Evolutionary conservation across 2,113 vertebrate genomes (phyloP).

Genomic region (Oceanites oceanicus): DNA sequence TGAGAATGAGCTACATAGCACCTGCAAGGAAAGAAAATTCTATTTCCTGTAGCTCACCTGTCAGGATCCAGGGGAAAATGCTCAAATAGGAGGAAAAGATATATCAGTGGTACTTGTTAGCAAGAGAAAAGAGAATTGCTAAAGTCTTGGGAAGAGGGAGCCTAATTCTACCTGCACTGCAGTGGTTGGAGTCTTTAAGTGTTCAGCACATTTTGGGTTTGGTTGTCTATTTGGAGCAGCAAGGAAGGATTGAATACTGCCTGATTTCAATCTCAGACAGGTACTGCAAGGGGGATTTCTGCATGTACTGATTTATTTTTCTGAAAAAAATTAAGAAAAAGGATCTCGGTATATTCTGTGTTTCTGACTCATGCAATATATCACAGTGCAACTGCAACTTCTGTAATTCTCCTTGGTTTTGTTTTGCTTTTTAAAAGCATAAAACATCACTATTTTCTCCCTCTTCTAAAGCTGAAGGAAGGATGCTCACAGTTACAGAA

Average conservation of each 20-base stretch:
- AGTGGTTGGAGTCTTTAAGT: not conserved
- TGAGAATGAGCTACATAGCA: not conserved
- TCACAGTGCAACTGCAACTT: not conserved
- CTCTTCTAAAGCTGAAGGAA: not conserved
- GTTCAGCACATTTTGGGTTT: rapidly evolving
- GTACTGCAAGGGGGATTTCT: not conserved
- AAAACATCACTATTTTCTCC: not conserved
- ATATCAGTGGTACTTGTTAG: not conserved
- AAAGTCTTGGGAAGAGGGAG: not conserved
- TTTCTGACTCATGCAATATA: not conserved
- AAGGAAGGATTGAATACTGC: not conserved
- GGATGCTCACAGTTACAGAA: not conserved
- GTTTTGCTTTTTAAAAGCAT: not conserved
- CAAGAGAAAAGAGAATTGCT: not conserved
- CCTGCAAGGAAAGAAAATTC: too few species aligned
- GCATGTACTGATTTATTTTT: not conserved
- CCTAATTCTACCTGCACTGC: not conserved
- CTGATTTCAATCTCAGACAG: not conserved
- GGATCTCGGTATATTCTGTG: rapidly evolving
- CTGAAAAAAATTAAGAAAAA: not conserved
- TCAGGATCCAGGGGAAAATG: not conserved
- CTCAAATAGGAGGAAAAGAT: not conserved
- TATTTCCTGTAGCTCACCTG: not conserved
- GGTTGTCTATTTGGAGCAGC: not conserved
- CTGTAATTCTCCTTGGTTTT: not conserved